These are phyloP conservation scores for Macrosoma leucophasiata DNA, from an alignment of 2,888 invertebrate genomes.

Conservation along the genomic window DNA sequence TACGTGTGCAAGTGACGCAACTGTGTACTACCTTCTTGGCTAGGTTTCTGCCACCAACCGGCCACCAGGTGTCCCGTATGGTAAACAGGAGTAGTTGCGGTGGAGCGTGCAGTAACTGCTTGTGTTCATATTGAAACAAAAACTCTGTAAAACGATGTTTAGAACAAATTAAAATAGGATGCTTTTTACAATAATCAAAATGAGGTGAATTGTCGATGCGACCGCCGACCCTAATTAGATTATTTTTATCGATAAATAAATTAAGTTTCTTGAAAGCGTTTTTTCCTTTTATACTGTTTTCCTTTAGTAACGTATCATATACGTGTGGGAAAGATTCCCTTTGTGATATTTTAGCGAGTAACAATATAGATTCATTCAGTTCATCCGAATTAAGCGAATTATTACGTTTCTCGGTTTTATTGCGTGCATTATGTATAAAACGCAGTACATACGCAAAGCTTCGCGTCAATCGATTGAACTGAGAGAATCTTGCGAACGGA, in stretches of 20 bases:
- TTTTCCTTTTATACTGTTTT: conserved; percentile 1
- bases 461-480: conserved; percentile 5
- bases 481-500: conserved; percentile 6
- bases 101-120: conserved; percentile 12
- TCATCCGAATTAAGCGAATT: too few relatives aligned
- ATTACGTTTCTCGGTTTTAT: too few relatives aligned
- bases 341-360: too few relatives aligned
- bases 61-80: too few relatives aligned
- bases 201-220: conserved; percentile 7
- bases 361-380: too few relatives aligned
- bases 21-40: conserved; percentile 14
- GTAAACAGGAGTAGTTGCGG: conserved; percentile 14
- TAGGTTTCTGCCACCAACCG: conserved; percentile 15
- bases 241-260: conserved; percentile 4
- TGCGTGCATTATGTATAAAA: conserved; percentile 4
- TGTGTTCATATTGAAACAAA: conserved; percentile 17
- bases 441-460: conserved; percentile 2
- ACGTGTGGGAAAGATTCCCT: conserved; percentile 6
- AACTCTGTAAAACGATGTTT: conserved; percentile 9
- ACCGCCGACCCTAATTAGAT: conserved; percentile 7
- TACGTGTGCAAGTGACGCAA: conserved; percentile 7
- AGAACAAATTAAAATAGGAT: conserved; percentile 4
- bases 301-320: conserved; percentile 4
- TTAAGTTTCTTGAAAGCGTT: conserved; percentile 9
- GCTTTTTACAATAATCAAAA: conserved; percentile 5